A percentile compares a stretch with the other conserved stretches of the same genome.
Evolutionary conservation across 2,797 vertebrate genomes (phyloP).

Genomic region (Lutjanus argentimaculatus): DNA sequence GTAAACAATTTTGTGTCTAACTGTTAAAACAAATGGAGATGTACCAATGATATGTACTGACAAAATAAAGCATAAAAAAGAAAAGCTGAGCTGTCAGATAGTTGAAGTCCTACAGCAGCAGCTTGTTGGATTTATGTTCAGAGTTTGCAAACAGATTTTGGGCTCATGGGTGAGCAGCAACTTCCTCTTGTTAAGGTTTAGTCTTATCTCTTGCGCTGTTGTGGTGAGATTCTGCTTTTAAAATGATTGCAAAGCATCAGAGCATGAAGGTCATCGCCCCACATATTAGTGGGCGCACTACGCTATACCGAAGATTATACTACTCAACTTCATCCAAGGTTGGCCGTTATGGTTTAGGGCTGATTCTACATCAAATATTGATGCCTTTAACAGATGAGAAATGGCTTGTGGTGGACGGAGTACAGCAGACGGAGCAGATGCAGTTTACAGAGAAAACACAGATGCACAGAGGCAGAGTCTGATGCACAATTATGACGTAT

Average conservation of each 20-base stretch:
- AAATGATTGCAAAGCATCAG: conserved; percentile 65
- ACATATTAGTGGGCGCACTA: conserved; percentile 20
- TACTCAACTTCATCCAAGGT: conserved; percentile 47
- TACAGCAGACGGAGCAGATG: conserved; percentile 7
- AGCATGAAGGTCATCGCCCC: conserved; percentile 65
- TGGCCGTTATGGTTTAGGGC: conserved; percentile 42
- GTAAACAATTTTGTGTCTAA: too few relatives aligned
- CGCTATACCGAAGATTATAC: conserved; percentile 53
- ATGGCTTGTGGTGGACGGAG: conserved; percentile 20
- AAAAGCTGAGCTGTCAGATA: conserved; percentile 1
- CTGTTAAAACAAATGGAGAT: too few relatives aligned
- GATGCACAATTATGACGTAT: neutral
- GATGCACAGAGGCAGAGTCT: neutral
- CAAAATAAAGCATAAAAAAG: too few relatives aligned
- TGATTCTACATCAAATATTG: conserved; percentile 63
- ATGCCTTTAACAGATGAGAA: conserved; percentile 49
- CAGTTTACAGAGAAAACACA: conserved; percentile 12
- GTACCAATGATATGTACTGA: too few relatives aligned
- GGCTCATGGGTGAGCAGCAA: conserved; percentile 23
- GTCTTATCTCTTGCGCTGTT: conserved; percentile 38
- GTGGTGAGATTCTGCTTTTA: conserved; percentile 62
- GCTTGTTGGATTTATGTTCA: conserved; percentile 23
- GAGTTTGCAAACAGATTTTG: conserved; percentile 38
- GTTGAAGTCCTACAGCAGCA: neutral
- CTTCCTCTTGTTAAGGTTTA: conserved; percentile 43